Conservation (phyloP, 2,888 invertebrate species). For the Rapana venosa region DNA sequence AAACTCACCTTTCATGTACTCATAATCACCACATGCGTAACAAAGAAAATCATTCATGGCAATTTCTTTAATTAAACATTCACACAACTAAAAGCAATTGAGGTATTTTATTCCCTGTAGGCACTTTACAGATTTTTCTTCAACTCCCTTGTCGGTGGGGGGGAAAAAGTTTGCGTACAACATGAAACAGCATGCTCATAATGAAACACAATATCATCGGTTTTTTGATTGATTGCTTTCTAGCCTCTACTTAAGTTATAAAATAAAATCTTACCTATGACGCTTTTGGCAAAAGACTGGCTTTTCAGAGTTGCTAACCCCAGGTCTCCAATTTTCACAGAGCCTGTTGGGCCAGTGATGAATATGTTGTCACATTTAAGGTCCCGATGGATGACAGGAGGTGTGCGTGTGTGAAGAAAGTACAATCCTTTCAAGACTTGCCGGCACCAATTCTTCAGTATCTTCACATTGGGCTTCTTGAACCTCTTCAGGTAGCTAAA, state of each 20-base stretch:
- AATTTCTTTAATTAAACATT: not conserved
- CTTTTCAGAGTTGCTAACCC: slow-evolving; percentile 99
- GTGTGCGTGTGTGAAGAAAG: slow-evolving; percentile 95
- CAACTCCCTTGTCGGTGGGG: too few species aligned
- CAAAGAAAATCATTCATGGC: not conserved
- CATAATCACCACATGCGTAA: too few species aligned
- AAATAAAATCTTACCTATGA: slow-evolving; percentile 85
- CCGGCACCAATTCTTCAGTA: slow-evolving; percentile 98
- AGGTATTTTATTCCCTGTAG: too few species aligned
- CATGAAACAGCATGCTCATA: too few species aligned
- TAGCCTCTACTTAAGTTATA: not conserved
- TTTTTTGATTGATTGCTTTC: too few species aligned
- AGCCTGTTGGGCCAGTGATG: slow-evolving; percentile 99
- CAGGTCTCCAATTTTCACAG: slow-evolving; percentile 99
- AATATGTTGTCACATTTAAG: slow-evolving; percentile 99
- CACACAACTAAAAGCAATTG: too few species aligned
- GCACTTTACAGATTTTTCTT: too few species aligned
- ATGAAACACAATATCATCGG: too few species aligned
- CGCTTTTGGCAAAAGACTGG: slow-evolving; percentile 98
- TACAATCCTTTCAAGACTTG: slow-evolving; percentile 97
- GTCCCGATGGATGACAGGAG: slow-evolving; percentile 98
- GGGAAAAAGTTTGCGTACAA: too few species aligned
- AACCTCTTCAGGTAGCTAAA: slow-evolving; percentile 94
- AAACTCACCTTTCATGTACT: not conserved
- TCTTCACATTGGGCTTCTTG: slow-evolving; percentile 98